Evolutionary conservation across 30 jellyfish, hydroid and myxozoan genomes (phyloP).

Genomic region (Nemopilema nomurai): DNA sequence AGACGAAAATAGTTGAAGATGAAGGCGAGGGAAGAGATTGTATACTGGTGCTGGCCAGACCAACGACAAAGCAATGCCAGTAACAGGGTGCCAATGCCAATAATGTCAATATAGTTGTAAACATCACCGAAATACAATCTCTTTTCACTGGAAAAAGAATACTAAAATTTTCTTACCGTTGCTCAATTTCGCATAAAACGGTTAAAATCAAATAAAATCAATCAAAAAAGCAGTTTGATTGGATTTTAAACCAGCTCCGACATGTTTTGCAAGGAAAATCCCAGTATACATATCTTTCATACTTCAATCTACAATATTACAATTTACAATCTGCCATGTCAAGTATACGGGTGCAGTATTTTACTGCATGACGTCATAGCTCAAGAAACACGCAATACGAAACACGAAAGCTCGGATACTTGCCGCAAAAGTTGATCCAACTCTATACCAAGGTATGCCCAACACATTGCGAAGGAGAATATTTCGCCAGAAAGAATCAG

Average conservation of each 20-base stretch:
- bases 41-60: constrained; percentile 5
- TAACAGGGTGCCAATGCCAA: constrained; percentile 55
- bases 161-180: too few relatives aligned
- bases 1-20: constrained; percentile 68
- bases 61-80: constrained; percentile 27
- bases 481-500: constrained; percentile 17
- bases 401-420: not conserved
- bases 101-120: constrained; percentile 57
- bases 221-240: too few relatives aligned
- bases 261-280: too few relatives aligned
- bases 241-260: too few relatives aligned
- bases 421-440: constrained; percentile 28
- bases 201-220: too few relatives aligned
- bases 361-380: too few relatives aligned
- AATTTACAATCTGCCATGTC: too few relatives aligned
- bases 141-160: constrained; percentile 51
- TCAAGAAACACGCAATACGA: not conserved
- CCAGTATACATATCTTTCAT: too few relatives aligned
- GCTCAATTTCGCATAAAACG: not conserved
- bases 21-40: constrained; percentile 61
- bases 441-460: constrained; percentile 22
- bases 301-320: too few relatives aligned
- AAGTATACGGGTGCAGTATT: too few relatives aligned
- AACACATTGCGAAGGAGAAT: not conserved
- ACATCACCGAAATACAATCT: constrained; percentile 42